These are phyloP conservation scores for Melanotaenia pygmaea DNA, from an alignment of 2,797 vertebrate species.

Conservation along the genomic window DNA sequence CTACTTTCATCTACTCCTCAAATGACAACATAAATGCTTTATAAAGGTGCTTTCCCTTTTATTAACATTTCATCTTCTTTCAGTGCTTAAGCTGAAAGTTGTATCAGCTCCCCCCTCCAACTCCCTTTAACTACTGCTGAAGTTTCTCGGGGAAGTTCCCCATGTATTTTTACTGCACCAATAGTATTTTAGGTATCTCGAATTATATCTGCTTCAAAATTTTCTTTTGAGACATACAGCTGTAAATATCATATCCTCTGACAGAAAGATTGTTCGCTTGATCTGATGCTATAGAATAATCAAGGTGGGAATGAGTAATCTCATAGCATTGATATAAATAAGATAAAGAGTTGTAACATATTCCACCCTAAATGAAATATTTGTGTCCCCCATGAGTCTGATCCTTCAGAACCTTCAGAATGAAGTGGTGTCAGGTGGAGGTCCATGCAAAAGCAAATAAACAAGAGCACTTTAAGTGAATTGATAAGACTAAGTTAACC, in stretches of 20 bases:
- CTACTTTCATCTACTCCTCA: conserved; percentile 9
- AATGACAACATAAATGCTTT: conserved; percentile 2
- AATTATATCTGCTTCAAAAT: background rate
- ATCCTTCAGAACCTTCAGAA: conserved; percentile 3
- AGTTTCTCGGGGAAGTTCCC: background rate
- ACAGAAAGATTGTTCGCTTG: background rate
- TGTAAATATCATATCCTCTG: background rate
- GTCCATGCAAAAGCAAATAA: conserved; percentile 27
- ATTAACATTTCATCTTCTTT: background rate
- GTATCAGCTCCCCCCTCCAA: background rate
- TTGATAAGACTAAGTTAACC: conserved; percentile 27
- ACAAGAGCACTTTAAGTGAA: conserved; percentile 21
- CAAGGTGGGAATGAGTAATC: background rate
- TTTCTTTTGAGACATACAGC: background rate
- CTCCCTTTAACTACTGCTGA: background rate
- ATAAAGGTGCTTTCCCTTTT: conserved; percentile 7
- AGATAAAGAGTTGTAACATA: background rate
- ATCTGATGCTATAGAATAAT: background rate
- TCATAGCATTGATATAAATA: background rate
- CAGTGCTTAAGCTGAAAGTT: background rate
- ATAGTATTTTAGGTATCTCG: conserved; percentile 2
- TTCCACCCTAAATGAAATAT: background rate
- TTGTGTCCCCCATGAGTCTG: conserved; percentile 14
- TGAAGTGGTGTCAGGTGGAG: conserved; percentile 42
- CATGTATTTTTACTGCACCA: background rate